Evolutionary conservation across 2,888 invertebrate species (phyloP).

Genomic region (Mylabris sibirica): DNA sequence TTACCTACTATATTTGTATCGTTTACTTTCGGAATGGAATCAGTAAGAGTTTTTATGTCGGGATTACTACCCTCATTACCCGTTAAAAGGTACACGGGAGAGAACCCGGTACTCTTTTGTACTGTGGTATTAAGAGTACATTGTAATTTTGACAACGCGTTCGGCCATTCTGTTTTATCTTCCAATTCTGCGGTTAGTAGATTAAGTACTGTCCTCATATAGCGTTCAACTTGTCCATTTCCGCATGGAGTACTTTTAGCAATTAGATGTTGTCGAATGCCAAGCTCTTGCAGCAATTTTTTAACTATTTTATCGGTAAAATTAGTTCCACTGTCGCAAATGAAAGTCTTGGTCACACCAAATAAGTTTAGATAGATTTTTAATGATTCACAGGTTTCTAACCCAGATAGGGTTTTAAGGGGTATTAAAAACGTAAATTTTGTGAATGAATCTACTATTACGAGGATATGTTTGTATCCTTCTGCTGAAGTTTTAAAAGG

Average conservation of each 20-base stretch:
- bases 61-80: conserved; percentile 22
- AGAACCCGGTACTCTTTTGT: conserved; percentile 36
- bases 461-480: conserved; percentile 19
- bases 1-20: too few relatives aligned
- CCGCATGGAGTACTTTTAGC: conserved; percentile 31
- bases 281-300: conserved; percentile 19
- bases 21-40: background rate
- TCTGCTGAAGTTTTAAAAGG: conserved; percentile 20
- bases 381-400: conserved; percentile 19
- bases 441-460: conserved; percentile 28
- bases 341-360: conserved; percentile 20
- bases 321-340: conserved; percentile 32
- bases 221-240: conserved; percentile 36
- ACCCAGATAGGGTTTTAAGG: conserved; percentile 26
- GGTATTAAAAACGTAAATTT: conserved; percentile 33
- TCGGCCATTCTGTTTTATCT: conserved; percentile 4
- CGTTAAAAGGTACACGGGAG: conserved; percentile 28
- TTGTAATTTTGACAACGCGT: conserved; percentile 25
- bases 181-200: conserved; percentile 2
- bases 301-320: conserved; percentile 29
- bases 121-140: conserved; percentile 24
- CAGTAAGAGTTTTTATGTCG: conserved; percentile 23
- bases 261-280: conserved; percentile 28
- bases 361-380: conserved; percentile 24
- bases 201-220: conserved; percentile 18